Evolutionary conservation across 2,888 invertebrate genomes (phyloP).

Genomic region (Laothoe populi): DNA sequence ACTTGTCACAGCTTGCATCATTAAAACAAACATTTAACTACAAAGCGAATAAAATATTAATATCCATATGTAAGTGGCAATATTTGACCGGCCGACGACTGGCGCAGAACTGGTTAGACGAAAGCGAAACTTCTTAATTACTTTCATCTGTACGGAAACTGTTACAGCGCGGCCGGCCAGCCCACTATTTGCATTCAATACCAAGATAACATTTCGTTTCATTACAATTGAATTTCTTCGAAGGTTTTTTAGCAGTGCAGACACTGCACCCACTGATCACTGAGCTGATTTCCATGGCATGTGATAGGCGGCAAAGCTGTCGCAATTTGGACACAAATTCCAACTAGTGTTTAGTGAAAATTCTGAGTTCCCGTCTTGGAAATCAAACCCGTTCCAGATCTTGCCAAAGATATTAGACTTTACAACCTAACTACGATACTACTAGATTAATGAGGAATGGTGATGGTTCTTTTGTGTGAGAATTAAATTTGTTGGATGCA

Average conservation of each 20-base stretch:
- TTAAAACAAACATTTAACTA: neutral
- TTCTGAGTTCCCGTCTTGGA: too few relatives aligned
- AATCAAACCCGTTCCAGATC: too few relatives aligned
- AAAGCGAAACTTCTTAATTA: conserved; percentile 75
- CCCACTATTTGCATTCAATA: conserved; percentile 36
- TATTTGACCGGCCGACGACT: conserved; percentile 7
- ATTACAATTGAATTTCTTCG: conserved; percentile 14
- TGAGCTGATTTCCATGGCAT: too few relatives aligned
- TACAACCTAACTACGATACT: too few relatives aligned
- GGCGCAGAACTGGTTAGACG: conserved; percentile 61
- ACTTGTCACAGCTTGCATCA: neutral
- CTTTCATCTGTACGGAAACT: conserved; percentile 66
- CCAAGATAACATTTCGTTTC: conserved; percentile 23
- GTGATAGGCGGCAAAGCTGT: too few relatives aligned
- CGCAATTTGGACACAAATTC: too few relatives aligned
- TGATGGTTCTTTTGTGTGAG: too few relatives aligned
- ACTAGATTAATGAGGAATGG: too few relatives aligned
- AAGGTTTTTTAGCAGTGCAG: neutral
- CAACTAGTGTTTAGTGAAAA: too few relatives aligned
- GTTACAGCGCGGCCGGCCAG: conserved; percentile 54
- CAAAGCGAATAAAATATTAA: neutral
- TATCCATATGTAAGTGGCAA: neutral
- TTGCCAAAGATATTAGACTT: too few relatives aligned
- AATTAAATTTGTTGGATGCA: too few relatives aligned
- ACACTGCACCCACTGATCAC: neutral